Conservation (phyloP, 1,140 invertebrate species). For the Lepidostoma basale region DNA sequence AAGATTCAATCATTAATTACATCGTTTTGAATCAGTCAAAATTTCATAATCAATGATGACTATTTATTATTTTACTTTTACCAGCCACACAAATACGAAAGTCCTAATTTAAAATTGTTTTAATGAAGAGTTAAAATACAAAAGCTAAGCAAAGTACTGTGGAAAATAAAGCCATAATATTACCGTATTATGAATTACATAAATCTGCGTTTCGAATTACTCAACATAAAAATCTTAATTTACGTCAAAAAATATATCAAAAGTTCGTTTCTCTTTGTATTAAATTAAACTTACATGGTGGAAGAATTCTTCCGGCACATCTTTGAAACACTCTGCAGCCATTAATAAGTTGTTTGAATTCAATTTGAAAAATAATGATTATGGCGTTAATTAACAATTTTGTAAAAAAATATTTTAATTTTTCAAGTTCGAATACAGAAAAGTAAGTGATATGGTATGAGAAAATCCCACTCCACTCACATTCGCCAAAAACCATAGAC, state of each 20-base stretch:
- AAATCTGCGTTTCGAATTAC: not conserved
- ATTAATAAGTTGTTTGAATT: no score
- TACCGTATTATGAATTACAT: not conserved
- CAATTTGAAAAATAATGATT: no score
- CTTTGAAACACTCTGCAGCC: not conserved
- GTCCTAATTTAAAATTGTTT: not conserved
- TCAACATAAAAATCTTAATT: not conserved
- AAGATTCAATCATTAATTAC: not conserved
- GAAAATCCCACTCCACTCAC: no score
- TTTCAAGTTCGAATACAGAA: no score
- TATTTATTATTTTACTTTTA: no score
- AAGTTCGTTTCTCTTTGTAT: not conserved
- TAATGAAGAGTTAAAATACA: not conserved
- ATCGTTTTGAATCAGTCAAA: not conserved
- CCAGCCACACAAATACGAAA: not conserved
- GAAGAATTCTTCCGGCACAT: slow-evolving; percentile 19
- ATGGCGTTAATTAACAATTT: no score
- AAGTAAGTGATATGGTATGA: no score
- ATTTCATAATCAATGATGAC: no score
- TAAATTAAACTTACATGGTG: slow-evolving; percentile 18
- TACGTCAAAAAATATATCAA: not conserved
- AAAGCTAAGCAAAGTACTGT: not conserved
- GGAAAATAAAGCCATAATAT: not conserved
- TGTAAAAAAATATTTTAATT: no score
- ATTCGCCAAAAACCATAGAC: no score